These are phyloP conservation scores for Cyphomyrus discorhynchus DNA, from an alignment of 2,113 vertebrate genomes.

Conservation along the genomic window DNA sequence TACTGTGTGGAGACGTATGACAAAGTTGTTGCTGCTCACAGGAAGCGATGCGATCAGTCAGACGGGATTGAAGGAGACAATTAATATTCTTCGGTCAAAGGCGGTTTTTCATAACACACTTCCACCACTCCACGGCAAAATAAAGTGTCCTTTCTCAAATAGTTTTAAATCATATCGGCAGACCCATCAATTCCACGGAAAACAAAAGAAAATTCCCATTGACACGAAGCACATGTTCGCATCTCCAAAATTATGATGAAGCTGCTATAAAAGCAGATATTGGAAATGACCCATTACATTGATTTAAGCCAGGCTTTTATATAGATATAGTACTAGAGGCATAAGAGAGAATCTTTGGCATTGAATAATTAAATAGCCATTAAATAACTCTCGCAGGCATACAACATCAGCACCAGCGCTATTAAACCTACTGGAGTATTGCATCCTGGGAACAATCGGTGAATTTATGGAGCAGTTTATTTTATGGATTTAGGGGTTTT, in stretches of 20 bases:
- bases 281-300: neutral
- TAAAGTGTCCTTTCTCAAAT: neutral
- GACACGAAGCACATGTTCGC: neutral
- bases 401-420: conserved; percentile 4
- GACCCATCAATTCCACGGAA: neutral
- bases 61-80: neutral
- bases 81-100: neutral
- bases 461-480: neutral
- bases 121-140: neutral
- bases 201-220: neutral
- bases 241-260: neutral
- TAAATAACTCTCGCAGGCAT: neutral
- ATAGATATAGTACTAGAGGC: neutral
- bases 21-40: neutral
- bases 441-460: neutral
- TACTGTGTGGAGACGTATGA: neutral
- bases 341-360: neutral
- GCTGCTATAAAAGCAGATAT: neutral
- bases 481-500: neutral
- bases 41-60: neutral
- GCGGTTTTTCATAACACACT: neutral
- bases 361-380: conserved; percentile 15
- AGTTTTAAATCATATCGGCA: neutral
- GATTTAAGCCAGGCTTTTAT: neutral
- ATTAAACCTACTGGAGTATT: conserved; percentile 22